A percentile compares a stretch with the other conserved stretches of the same genome.
These are phyloP conservation scores for Panopea generosa DNA, from an alignment of 2,888 invertebrate genomes.

Conservation along the genomic window DNA sequence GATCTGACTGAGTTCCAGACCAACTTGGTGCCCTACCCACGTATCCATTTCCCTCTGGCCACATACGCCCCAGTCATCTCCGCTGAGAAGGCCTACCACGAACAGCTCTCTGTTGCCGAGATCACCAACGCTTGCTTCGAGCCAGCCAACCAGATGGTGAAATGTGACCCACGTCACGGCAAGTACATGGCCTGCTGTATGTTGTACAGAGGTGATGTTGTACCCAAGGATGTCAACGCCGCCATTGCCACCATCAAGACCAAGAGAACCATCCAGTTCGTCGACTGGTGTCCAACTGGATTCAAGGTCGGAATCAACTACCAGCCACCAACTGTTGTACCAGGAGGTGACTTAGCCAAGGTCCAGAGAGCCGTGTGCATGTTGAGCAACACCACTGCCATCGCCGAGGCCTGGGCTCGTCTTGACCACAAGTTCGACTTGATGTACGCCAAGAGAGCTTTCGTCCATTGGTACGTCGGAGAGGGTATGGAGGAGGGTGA, in stretches of 20 bases:
- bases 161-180: slow-evolving; percentile 84
- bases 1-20: slow-evolving; percentile 86
- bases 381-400: slow-evolving; percentile 97
- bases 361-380: too few relatives aligned
- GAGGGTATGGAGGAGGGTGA: too few relatives aligned
- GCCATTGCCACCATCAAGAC: slow-evolving; percentile 64
- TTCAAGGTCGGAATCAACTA: too few relatives aligned
- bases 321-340: too few relatives aligned
- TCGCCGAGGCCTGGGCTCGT: slow-evolving; percentile 93
- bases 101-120: slow-evolving; percentile 87
- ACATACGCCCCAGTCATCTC: slow-evolving; percentile 96
- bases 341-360: too few relatives aligned
- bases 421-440: slow-evolving; percentile 92
- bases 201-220: slow-evolving; percentile 77
- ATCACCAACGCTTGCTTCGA: slow-evolving; percentile 81
- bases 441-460: slow-evolving; percentile 93
- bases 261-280: slow-evolving; percentile 78
- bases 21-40: slow-evolving; percentile 84
- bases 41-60: slow-evolving; percentile 94
- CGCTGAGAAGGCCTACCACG: slow-evolving; percentile 91
- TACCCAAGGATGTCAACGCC: slow-evolving; percentile 80
- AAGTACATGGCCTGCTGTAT: slow-evolving; percentile 85
- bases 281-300: slow-evolving; percentile 83
- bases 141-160: slow-evolving; percentile 83
- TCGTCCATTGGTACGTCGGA: too few relatives aligned